Base-by-base conservation (phyloP, 2,797 vertebrate species). In the Amblyopsis hoosieri region DNA sequence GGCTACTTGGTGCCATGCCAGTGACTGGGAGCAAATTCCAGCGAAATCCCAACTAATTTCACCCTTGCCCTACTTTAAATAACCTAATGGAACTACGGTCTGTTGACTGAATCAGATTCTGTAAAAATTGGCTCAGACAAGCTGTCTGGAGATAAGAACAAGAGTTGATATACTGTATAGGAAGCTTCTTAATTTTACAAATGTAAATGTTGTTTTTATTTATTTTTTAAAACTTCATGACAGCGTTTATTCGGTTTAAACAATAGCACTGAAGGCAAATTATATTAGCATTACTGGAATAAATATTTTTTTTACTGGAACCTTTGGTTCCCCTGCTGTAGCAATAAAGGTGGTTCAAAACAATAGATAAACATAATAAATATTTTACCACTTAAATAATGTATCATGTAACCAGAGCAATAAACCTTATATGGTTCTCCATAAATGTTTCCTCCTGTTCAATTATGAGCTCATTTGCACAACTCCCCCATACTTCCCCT, bases 401-500 rank as follows among this genome's bases (percentile, higher is more conserved):
- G 69, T 62, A 74, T 72, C 79, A 72, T 60, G 45, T 68, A 88
- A 87, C 74, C 74, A 37, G 10, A 53, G 73, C 70, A 85, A 87
- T 83, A 87, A 85, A 89, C 82, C 79, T 82, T n/a, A n/a, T 51
- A 48, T 68, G 69, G 71, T 80, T 79, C 75, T 75, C 54, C 0
- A 3, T 85, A 87, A 91, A 80, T 65, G 76, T 76, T 87, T 87
- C 82, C 79, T 78, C 37, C 72, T 86, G 83, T 55, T 79, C 59
- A 55, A 2, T 54, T 66, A 71, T 65, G 29, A 61, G 66, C 57
- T 57, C 63, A 61, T 77, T 81, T 68, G 54, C 59, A 63, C 67
- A 80, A 76, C 79, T 75, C 75, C 60, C 55, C 62, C 31, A 66
- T 73, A 75, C 77, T 82, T 88, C 83, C 78, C 75, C 75, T 77